Conservation (phyloP, 2,888 invertebrate species). For the Hipparchia semele region DNA sequence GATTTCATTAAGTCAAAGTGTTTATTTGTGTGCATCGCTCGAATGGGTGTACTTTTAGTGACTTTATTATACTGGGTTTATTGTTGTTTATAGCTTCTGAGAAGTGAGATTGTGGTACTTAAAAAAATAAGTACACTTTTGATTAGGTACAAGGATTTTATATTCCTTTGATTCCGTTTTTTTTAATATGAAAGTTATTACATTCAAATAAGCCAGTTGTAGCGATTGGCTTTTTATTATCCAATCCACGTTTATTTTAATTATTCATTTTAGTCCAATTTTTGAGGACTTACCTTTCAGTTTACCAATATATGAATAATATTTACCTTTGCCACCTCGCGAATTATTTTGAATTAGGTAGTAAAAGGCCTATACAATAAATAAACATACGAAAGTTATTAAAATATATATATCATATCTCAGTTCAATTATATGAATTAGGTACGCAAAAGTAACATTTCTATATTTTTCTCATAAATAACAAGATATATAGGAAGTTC, state of each 20-base stretch:
- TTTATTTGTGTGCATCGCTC: background rate
- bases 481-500: too few species aligned
- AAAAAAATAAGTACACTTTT: background rate
- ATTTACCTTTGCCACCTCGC: too few species aligned
- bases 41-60: background rate
- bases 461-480: too few species aligned
- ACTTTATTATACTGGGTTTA: background rate
- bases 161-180: background rate
- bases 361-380: background rate
- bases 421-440: background rate
- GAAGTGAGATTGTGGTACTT: background rate
- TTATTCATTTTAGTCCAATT: too few species aligned
- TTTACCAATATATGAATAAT: too few species aligned
- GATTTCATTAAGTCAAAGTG: background rate
- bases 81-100: background rate
- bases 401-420: background rate
- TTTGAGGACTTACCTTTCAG: too few species aligned
- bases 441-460: background rate
- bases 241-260: too few species aligned
- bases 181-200: background rate
- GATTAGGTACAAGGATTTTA: conserved; percentile 1
- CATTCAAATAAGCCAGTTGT: too few species aligned
- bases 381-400: too few species aligned
- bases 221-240: too few species aligned
- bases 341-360: background rate